phyloP scores from a whole-genome alignment of 2,888 invertebrate genomes.

The Alsophila aescularia region DNA sequence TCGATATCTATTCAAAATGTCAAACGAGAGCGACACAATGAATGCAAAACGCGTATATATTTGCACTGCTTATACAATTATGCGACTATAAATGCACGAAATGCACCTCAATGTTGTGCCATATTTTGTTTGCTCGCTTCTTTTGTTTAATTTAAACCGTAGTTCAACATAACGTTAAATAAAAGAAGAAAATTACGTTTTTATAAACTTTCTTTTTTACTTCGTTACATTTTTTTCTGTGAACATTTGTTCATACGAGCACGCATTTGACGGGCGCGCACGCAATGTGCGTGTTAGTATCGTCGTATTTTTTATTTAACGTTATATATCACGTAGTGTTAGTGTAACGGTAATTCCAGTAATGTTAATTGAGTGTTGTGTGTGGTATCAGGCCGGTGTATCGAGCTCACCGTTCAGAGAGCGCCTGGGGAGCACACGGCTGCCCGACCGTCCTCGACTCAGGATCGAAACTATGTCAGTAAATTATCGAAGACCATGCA shows the following conservation, averaged over 20 bases:
- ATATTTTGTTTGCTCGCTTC: slow-evolving; percentile 75
- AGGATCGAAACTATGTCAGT: slow-evolving; percentile 88
- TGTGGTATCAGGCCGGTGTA: slow-evolving; percentile 82
- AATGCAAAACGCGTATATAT: slow-evolving; percentile 65
- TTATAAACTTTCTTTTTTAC: neutral
- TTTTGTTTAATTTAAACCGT: slow-evolving; percentile 55
- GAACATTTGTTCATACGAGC: neutral
- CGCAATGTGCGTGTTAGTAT: neutral
- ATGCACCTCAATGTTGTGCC: slow-evolving; percentile 65
- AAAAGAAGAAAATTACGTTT: neutral
- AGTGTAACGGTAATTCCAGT: slow-evolving; percentile 21
- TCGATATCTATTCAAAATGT: slow-evolving; percentile 21
- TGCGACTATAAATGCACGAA: slow-evolving; percentile 70
- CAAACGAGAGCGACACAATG: slow-evolving; percentile 38
- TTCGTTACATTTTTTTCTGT: neutral
- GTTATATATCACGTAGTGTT: slow-evolving; percentile 13
- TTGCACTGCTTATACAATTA: slow-evolving; percentile 79
- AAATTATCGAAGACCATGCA: slow-evolving; percentile 35
- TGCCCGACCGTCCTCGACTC: slow-evolving; percentile 95
- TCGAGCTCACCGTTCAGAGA: slow-evolving; percentile 94
- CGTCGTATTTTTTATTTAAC: slow-evolving; percentile 16
- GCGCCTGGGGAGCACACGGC: slow-evolving; percentile 93
- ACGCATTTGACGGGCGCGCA: neutral
- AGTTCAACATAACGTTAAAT: slow-evolving; percentile 24
- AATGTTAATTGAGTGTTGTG: slow-evolving; percentile 64